These are phyloP conservation scores for Drosophila novamexicana DNA, from an alignment of 1,140 invertebrate genomes.

Conservation along the genomic window DNA sequence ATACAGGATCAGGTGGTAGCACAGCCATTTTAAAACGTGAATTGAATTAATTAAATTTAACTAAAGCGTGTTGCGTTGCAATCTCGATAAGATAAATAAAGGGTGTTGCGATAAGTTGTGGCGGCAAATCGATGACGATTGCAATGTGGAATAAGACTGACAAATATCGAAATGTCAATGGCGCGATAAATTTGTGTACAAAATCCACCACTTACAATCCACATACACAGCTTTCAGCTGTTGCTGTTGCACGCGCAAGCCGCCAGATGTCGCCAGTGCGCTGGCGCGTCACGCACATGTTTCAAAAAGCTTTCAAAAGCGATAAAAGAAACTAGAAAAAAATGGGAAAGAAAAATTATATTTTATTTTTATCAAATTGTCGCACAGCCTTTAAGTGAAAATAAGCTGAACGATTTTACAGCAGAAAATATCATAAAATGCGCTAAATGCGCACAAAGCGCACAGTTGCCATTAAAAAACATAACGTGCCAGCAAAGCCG, in stretches of 20 bases:
- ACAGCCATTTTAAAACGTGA: slow-evolving; percentile 84
- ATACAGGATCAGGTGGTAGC: slow-evolving; percentile 88
- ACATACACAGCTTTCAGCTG: neutral
- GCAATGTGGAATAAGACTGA: too few species aligned
- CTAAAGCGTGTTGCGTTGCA: slow-evolving; percentile 30
- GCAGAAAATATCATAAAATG: slow-evolving; percentile 60
- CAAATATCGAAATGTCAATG: neutral
- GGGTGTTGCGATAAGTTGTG: slow-evolving; percentile 7
- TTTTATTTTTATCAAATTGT: slow-evolving; percentile 27
- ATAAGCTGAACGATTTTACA: slow-evolving; percentile 52
- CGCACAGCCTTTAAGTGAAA: slow-evolving; percentile 23
- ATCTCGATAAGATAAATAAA: slow-evolving; percentile 43
- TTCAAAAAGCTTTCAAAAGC: slow-evolving; percentile 5
- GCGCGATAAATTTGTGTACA: neutral
- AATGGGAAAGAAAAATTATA: neutral
- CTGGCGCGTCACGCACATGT: slow-evolving; percentile 2
- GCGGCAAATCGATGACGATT: slow-evolving; percentile 7
- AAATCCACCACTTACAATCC: slow-evolving; percentile 1
- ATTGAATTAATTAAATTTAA: slow-evolving; percentile 20
- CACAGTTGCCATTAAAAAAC: slow-evolving; percentile 44
- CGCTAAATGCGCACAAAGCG: slow-evolving; percentile 58
- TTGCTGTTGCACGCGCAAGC: neutral
- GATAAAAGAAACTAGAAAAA: slow-evolving; percentile 7
- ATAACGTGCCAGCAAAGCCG: slow-evolving; percentile 52
- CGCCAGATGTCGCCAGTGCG: slow-evolving; percentile 11